Percentiles rank a stretch among this genome's conserved stretches.
phyloP scores from a whole-genome alignment of 2,888 invertebrate species.

The Sceliomorpha sp. region DNA sequence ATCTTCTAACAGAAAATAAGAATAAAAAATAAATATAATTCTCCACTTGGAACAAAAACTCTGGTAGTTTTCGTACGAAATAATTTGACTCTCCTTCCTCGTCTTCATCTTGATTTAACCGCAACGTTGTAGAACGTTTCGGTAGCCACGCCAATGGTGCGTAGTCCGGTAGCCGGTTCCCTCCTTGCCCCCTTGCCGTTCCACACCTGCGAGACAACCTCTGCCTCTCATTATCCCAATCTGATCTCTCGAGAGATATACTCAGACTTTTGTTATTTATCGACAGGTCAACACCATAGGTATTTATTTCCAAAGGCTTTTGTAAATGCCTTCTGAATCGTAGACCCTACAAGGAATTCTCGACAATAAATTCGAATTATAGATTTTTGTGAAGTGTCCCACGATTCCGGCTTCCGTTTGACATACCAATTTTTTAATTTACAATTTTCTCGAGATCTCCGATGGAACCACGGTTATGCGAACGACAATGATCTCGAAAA shows the following conservation, averaged over 20 bases:
- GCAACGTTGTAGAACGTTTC: conserved; percentile 47
- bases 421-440: not conserved
- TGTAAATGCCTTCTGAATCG: conserved; percentile 14
- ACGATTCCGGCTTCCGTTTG: conserved; percentile 16
- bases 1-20: too few species aligned
- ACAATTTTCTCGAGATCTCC: too few species aligned
- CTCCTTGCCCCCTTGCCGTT: conserved; percentile 59
- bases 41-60: too few species aligned
- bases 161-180: conserved; percentile 78
- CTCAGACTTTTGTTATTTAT: conserved; percentile 78
- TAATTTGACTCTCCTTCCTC: conserved; percentile 31
- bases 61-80: conserved; percentile 1
- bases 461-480: too few species aligned
- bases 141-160: conserved; percentile 74
- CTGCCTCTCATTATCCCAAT: conserved; percentile 79
- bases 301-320: conserved; percentile 61
- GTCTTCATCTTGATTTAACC: conserved; percentile 31
- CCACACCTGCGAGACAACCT: conserved; percentile 78
- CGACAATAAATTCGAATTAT: conserved; percentile 10
- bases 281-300: conserved; percentile 74
- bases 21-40: too few species aligned
- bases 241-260: conserved; percentile 78
- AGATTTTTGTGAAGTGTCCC: conserved; percentile 4
- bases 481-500: too few species aligned
- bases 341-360: conserved; percentile 7